Conservation (phyloP, 2,888 invertebrate genomes). For the Noctua janthina region DNA sequence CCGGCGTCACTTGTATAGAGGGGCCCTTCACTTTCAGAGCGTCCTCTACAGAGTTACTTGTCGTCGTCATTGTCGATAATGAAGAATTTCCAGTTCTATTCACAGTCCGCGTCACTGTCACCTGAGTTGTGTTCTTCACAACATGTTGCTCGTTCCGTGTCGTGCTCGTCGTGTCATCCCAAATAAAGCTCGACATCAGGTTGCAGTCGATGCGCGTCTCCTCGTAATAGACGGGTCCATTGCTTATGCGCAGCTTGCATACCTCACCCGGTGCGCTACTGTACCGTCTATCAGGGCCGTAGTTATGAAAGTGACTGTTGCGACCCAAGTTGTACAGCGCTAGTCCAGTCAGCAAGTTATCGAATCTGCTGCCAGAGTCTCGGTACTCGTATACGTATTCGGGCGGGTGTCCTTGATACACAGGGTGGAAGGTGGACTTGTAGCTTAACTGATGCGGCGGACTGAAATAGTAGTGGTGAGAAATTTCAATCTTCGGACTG, state of each 20-base stretch:
- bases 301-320: slow-evolving; percentile 62
- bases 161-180: slow-evolving; percentile 67
- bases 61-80: slow-evolving; percentile 49
- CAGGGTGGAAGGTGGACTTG: slow-evolving; percentile 74
- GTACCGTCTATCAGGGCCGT: slow-evolving; percentile 67
- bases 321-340: slow-evolving; percentile 82
- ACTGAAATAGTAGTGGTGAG: slow-evolving; percentile 74
- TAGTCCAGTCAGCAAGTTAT: slow-evolving; percentile 78
- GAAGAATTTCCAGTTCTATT: too few relatives aligned
- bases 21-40: too few relatives aligned
- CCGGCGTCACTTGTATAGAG: too few relatives aligned
- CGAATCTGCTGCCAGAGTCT: slow-evolving; percentile 79
- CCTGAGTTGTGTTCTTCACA: slow-evolving; percentile 62
- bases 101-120: slow-evolving; percentile 48
- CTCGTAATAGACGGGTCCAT: slow-evolving; percentile 76
- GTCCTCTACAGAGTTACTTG: slow-evolving; percentile 59
- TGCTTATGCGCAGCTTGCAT: slow-evolving; percentile 76
- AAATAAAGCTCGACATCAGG: slow-evolving; percentile 80
- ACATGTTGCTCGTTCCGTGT: slow-evolving; percentile 44
- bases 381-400: slow-evolving; percentile 79
- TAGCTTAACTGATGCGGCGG: slow-evolving; percentile 78
- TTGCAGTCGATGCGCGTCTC: slow-evolving; percentile 79
- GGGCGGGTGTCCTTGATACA: slow-evolving; percentile 76
- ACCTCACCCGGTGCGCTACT: slow-evolving; percentile 71
- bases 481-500: slow-evolving; percentile 68